Conservation (phyloP, 2,113 vertebrate species). For the Peromyscus californicus region DNA sequence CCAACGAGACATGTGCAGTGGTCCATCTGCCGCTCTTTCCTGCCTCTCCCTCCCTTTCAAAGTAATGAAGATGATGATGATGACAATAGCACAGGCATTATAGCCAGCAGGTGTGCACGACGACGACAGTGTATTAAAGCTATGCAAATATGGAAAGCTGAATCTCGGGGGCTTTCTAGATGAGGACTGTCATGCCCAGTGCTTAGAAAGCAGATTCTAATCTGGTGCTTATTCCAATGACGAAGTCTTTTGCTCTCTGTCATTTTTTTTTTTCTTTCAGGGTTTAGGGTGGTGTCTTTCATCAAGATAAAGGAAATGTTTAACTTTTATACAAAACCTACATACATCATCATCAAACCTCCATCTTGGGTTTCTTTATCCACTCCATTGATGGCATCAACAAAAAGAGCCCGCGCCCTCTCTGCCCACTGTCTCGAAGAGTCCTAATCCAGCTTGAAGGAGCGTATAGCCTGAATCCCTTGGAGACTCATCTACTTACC, state of each 20-base stretch:
- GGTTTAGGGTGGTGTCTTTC: neutral
- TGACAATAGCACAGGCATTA: neutral
- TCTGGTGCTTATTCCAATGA: neutral
- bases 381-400: neutral
- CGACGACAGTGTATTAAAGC: neutral
- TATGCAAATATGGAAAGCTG: neutral
- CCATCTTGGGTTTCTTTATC: neutral
- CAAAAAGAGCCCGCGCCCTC: neutral
- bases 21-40: neutral
- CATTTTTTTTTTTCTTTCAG: neutral
- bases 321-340: neutral
- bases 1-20: neutral
- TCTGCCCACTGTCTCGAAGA: neutral
- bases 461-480: accelerated
- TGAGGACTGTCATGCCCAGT: neutral
- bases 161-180: neutral
- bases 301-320: neutral
- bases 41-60: neutral
- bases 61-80: neutral
- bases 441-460: neutral
- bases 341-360: neutral
- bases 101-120: neutral
- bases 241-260: neutral
- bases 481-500: neutral
- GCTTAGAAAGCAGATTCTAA: neutral